Percentiles rank a stretch among this genome's conserved stretches.
Evolutionary conservation across 2,888 invertebrate species (phyloP).

Genomic region (Drosophila meridionalis): DNA sequence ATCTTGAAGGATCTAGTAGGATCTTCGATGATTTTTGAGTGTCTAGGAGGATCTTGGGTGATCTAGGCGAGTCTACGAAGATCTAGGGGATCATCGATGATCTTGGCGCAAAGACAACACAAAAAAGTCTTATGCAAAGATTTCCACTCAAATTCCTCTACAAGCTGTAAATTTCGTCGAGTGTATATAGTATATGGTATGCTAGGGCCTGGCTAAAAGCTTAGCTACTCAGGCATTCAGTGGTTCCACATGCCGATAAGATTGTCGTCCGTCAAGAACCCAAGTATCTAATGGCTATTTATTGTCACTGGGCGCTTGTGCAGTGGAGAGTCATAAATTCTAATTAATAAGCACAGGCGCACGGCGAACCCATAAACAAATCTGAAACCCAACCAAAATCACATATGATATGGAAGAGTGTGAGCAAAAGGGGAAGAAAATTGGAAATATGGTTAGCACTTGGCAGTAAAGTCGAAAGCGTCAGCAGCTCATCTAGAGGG

Average conservation of each 20-base stretch:
- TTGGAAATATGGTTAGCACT: constrained; percentile 25
- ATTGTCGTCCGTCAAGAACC: constrained; percentile 42
- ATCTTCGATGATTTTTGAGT: too few relatives aligned
- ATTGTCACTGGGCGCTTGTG: constrained; percentile 57
- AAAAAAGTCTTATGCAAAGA: too few relatives aligned
- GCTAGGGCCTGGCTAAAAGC: neutral
- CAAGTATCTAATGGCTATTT: constrained; percentile 68
- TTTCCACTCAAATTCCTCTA: too few relatives aligned
- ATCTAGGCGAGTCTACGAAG: too few relatives aligned
- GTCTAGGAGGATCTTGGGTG: too few relatives aligned
- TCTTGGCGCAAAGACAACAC: too few relatives aligned
- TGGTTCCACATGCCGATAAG: constrained; percentile 48
- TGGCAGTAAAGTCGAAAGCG: constrained; percentile 20
- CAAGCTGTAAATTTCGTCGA: neutral
- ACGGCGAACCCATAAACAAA: constrained; percentile 48
- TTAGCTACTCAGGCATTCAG: constrained; percentile 4
- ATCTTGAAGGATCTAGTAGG: neutral
- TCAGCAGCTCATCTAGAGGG: constrained; percentile 29
- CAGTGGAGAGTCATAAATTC: constrained; percentile 64
- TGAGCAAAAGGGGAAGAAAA: neutral
- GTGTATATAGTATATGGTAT: neutral
- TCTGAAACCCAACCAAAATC: constrained; percentile 14
- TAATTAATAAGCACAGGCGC: constrained; percentile 66
- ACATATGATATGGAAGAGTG: neutral
- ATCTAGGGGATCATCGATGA: too few relatives aligned